Evolutionary conservation across 2,888 invertebrate genomes (phyloP).

Genomic region (Platycnemis pennipes): DNA sequence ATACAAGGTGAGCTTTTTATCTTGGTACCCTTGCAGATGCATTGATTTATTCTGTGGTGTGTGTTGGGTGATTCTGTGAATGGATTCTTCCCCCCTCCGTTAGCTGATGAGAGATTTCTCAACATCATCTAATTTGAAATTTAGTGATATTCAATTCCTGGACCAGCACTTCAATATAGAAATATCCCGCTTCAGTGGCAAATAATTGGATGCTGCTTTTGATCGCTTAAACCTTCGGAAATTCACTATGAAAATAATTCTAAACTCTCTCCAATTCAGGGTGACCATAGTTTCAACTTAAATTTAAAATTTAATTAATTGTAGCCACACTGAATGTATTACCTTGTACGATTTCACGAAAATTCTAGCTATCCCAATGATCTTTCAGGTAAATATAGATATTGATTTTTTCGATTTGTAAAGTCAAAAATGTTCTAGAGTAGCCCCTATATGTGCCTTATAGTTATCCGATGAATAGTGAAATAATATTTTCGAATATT

Average conservation of each 20-base stretch:
- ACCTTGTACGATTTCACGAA: too few species aligned
- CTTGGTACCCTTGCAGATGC: not conserved
- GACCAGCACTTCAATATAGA: not conserved
- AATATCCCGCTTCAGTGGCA: not conserved
- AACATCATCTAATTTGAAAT: not conserved
- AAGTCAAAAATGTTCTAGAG: too few species aligned
- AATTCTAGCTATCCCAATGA: too few species aligned
- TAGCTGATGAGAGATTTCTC: not conserved
- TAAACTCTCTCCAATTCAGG: not conserved
- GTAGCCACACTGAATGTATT: too few species aligned
- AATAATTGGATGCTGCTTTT: not conserved
- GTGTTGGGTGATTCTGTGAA: not conserved
- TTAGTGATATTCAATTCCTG: not conserved
- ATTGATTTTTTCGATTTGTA: too few species aligned
- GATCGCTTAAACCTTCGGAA: not conserved
- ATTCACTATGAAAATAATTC: not conserved
- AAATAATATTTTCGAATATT: too few species aligned
- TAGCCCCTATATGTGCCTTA: too few species aligned
- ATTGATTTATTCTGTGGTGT: not conserved
- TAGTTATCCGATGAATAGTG: too few species aligned
- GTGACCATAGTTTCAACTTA: not conserved
- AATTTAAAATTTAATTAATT: too few species aligned
- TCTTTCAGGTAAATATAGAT: too few species aligned
- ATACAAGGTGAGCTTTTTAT: constrained; percentile 29
- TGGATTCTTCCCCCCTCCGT: not conserved